Percentiles rank a stretch among this genome's conserved stretches.
These are phyloP conservation scores for Furcifer pardalis DNA, from an alignment of 2,797 vertebrate genomes.

Conservation along the genomic window DNA sequence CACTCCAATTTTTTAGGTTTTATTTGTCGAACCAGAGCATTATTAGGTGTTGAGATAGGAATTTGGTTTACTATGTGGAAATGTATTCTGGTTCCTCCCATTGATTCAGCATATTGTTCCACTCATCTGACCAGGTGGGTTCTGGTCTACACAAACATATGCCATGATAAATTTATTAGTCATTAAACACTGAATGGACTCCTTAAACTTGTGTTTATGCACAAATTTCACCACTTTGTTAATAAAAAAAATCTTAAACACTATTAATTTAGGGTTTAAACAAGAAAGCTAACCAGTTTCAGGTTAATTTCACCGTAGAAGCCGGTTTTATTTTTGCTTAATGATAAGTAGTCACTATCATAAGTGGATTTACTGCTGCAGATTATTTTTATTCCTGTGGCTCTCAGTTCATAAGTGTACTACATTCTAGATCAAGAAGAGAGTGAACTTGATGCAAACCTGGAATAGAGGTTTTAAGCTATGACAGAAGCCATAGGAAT, in stretches of 20 bases:
- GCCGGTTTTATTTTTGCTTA: neutral
- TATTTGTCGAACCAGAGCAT: fast-evolving
- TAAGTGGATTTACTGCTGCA: neutral
- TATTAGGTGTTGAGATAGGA: neutral
- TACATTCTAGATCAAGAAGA: neutral
- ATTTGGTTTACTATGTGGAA: neutral
- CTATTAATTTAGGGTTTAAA: neutral
- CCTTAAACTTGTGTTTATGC: neutral
- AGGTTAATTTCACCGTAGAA: neutral
- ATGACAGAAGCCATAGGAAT: neutral
- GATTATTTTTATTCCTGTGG: neutral
- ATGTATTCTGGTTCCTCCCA: neutral
- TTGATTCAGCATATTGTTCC: neutral
- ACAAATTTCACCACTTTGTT: neutral
- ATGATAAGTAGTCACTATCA: neutral
- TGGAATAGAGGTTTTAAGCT: neutral
- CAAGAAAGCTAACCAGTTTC: neutral
- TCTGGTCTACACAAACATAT: neutral
- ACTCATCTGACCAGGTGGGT: neutral
- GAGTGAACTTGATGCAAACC: neutral
- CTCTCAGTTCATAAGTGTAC: neutral
- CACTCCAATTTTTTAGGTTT: neutral
- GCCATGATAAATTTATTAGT: neutral
- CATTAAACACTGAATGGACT: neutral
- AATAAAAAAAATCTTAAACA: neutral